Percentiles rank a stretch among this genome's conserved stretches.
Evolutionary conservation across 2,888 invertebrate species (phyloP).

Genomic region (Therioaphis trifolii): DNA sequence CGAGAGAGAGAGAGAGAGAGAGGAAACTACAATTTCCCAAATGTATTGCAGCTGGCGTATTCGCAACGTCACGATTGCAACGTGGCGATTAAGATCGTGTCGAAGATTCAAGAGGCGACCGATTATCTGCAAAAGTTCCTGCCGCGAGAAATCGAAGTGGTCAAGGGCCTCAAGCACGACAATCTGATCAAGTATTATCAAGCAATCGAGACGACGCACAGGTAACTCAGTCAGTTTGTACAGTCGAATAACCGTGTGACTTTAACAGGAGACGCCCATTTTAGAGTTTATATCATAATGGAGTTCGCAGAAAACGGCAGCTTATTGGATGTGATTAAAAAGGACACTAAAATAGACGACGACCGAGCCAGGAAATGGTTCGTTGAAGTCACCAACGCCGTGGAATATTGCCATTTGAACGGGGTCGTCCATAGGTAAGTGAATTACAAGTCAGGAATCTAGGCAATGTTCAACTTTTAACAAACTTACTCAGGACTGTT

Average conservation of each 20-base stretch:
- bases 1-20: too few relatives aligned
- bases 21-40: too few relatives aligned
- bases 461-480: too few relatives aligned
- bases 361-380: conserved; percentile 78
- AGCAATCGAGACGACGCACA: conserved; percentile 86
- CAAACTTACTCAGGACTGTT: too few relatives aligned
- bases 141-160: conserved; percentile 85
- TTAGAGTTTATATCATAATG: conserved; percentile 85
- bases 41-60: conserved; percentile 78
- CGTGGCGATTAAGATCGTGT: conserved; percentile 86
- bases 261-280: not conserved
- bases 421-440: conserved; percentile 83
- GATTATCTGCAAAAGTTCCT: conserved; percentile 84
- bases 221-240: conserved; percentile 71
- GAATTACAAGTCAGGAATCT: too few relatives aligned
- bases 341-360: conserved; percentile 80
- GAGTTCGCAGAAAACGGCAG: conserved; percentile 85
- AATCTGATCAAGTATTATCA: conserved; percentile 84
- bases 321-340: conserved; percentile 80
- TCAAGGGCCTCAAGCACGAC: conserved; percentile 82
- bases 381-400: conserved; percentile 78
- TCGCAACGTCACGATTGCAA: conserved; percentile 79
- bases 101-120: conserved; percentile 83
- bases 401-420: conserved; percentile 82
- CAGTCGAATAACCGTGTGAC: too few relatives aligned